These are phyloP conservation scores for Aldrovandia affinis DNA, from an alignment of 2,797 vertebrate species.

Conservation along the genomic window DNA sequence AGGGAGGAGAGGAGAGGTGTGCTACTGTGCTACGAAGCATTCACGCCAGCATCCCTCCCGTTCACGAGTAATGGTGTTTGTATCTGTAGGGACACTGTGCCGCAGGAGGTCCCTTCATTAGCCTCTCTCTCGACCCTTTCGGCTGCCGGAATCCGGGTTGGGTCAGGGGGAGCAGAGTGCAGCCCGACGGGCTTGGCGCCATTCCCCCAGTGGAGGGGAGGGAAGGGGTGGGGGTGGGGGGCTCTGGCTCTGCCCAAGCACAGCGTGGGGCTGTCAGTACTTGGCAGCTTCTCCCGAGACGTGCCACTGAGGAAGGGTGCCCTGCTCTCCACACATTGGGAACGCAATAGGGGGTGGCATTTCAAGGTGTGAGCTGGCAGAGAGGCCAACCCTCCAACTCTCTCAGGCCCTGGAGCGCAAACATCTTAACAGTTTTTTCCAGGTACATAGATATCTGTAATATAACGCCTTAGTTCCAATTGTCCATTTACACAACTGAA, in stretches of 20 bases:
- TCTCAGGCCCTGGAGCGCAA: background rate
- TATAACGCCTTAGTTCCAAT: too few relatives aligned
- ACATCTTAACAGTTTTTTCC: background rate
- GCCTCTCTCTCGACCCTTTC: conserved; percentile 13
- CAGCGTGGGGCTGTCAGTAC: background rate
- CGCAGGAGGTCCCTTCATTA: conserved; percentile 24
- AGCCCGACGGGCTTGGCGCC: background rate
- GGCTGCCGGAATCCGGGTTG: background rate
- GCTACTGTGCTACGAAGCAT: conserved; percentile 46
- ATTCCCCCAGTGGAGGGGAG: background rate
- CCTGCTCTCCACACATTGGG: background rate
- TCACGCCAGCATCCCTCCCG: conserved; percentile 19
- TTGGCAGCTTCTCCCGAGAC: conserved; percentile 3
- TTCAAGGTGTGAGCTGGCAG: background rate
- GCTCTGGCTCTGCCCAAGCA: background rate
- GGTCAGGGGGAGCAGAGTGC: background rate
- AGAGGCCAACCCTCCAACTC: too few relatives aligned
- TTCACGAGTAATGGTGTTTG: conserved; percentile 13
- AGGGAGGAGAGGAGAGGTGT: conserved; percentile 20
- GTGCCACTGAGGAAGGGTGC: background rate
- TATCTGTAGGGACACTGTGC: background rate
- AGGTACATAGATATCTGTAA: too few relatives aligned
- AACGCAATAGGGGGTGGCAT: background rate
- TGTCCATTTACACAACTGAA: background rate
- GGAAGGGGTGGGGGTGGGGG: background rate